Base-by-base conservation (phyloP, 2,113 vertebrate species). In the Alexandromys fortis region DNA sequence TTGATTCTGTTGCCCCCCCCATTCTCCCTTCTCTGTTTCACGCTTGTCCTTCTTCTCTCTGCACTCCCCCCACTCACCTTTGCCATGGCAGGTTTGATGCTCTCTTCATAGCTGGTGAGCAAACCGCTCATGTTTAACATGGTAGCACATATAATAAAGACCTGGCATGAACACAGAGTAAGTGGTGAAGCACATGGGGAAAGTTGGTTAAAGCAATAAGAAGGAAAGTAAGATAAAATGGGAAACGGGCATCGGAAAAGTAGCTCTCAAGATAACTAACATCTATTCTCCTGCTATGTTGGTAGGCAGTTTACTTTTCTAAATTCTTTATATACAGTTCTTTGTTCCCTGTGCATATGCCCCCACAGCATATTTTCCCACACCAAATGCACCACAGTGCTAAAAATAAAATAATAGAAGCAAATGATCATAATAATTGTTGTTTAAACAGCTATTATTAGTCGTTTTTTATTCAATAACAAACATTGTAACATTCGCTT, bases 321-420 rank as follows among this genome's bases (percentile, higher is more conserved):
- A 91, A 96, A 75, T 42, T 70, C 10, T 92, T 79, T 76, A 22
- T 70, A 38, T 35, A 49, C 45, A 52, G 2, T 47, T 30, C 16
- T 95, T 92, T 67, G 3, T 24, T 52, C 28, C 5, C 9, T 75
- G 63, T 45, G 45, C 30, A 14, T 49, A 21, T 65, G 45, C 30
- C 35, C 24, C 3, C 24, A 5, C 47, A 35, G 5, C 13, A 12
- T 65, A 13, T 86, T 92, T 79, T 47, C 5, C 26, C 33, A 26
- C 14, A 85, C 16, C 30, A 95, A 63, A 73, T 86, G 47, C 11
- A 79, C 3, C 26, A 73, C 21, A 52, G 19, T 42, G 16, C 2
- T 65, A 95, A 96, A 90, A 86, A 82, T 70, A 90, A 70, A 73
- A 93, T n/a, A 70, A 45, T 77, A 87, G 81, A 86, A 85, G 7